Percentiles rank a stretch among this genome's conserved stretches.
phyloP scores from a whole-genome alignment of 2,113 vertebrate species.

The Ploceus nigricollis region DNA sequence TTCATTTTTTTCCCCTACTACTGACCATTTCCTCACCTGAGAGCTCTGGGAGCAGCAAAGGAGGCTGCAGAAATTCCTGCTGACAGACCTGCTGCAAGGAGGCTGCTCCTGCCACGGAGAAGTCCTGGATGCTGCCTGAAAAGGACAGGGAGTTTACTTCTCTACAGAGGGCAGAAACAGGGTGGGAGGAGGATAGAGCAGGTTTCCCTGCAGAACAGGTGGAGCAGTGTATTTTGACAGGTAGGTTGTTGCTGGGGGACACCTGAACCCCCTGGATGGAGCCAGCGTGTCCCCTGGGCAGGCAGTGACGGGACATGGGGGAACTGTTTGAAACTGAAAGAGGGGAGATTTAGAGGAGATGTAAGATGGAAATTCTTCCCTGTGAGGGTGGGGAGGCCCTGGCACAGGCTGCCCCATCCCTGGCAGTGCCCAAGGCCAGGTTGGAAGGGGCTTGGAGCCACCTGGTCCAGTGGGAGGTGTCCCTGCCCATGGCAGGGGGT shows the following conservation, averaged over 20 bases:
- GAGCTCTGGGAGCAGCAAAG: not conserved
- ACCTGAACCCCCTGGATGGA: not conserved
- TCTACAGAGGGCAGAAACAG: not conserved
- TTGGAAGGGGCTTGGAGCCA: rapidly evolving
- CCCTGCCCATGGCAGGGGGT: not conserved
- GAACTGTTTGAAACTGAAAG: not conserved
- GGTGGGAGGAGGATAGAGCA: not conserved
- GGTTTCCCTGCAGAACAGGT: not conserved
- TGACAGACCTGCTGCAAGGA: not conserved
- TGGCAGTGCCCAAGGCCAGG: not conserved
- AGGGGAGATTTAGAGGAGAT: not conserved
- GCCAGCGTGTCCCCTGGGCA: not conserved
- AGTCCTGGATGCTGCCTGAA: not conserved
- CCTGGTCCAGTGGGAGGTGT: rapidly evolving
- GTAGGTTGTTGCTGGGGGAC: not conserved
- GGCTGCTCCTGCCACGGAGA: rapidly evolving
- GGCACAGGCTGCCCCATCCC: not conserved
- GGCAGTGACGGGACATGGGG: not conserved
- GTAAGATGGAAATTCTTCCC: not conserved
- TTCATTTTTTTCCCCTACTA: not conserved
- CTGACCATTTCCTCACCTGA: not conserved
- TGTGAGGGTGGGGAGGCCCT: rapidly evolving
- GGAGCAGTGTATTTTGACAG: not conserved
- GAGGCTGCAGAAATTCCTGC: not conserved
- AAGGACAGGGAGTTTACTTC: not conserved